Evolutionary conservation across 2,888 invertebrate genomes (phyloP).

Genomic region (Eupelmus urozonus): DNA sequence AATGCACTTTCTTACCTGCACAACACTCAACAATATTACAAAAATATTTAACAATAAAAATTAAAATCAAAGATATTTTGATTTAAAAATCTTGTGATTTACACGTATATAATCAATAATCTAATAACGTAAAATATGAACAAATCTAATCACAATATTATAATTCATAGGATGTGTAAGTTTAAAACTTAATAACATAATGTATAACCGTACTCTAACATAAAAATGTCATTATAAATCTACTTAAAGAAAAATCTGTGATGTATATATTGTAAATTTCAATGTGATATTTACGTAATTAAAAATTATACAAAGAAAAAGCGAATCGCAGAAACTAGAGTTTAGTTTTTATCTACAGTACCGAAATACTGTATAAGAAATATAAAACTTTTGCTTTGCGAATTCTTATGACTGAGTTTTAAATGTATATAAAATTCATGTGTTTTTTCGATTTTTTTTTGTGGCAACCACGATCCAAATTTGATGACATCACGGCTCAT

Average conservation of each 20-base stretch:
- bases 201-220: constrained; percentile 11
- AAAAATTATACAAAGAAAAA: constrained; percentile 35
- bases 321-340: background rate
- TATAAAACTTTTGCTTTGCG: background rate
- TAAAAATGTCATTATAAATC: constrained; percentile 21
- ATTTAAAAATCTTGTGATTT: background rate
- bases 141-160: background rate
- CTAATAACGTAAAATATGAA: constrained; percentile 9
- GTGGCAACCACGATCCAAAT: constrained; percentile 27
- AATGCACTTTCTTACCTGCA: constrained; percentile 17
- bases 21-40: constrained; percentile 16
- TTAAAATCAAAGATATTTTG: background rate
- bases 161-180: background rate
- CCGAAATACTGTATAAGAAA: too few relatives aligned
- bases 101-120: background rate
- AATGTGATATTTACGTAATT: constrained; percentile 39
- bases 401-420: constrained; percentile 38
- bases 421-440: constrained; percentile 27
- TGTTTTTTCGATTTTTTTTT: constrained; percentile 21
- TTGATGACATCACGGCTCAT: constrained; percentile 28
- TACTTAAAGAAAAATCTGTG: constrained; percentile 16
- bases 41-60: constrained; percentile 9
- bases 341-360: too few relatives aligned
- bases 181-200: constrained; percentile 16
- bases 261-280: constrained; percentile 24